phyloP scores from a whole-genome alignment of 1,140 invertebrate species.

The Patella vulgata region DNA sequence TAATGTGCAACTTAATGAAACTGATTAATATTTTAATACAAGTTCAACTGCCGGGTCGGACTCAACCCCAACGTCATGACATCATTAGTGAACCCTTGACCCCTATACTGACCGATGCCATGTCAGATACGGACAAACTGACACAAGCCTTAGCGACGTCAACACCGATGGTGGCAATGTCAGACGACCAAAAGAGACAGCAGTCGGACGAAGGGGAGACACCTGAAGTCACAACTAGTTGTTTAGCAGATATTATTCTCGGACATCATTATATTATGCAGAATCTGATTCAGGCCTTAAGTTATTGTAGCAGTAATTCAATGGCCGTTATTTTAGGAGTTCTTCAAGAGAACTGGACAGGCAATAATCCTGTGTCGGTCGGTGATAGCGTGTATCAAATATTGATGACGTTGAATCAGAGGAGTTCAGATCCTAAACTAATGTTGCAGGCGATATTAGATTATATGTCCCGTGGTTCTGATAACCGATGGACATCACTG shows the following conservation, averaged over 20 bases:
- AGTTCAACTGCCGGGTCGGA: slow-evolving; percentile 19
- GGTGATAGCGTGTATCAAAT: slow-evolving; percentile 87
- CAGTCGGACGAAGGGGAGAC: slow-evolving; percentile 55
- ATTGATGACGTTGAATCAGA: slow-evolving; percentile 77
- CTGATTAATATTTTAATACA: slow-evolving; percentile 70
- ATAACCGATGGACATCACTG: slow-evolving; percentile 28
- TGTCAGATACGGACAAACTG: slow-evolving; percentile 48
- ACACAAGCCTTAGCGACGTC: slow-evolving; percentile 43
- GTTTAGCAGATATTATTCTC: slow-evolving; percentile 60
- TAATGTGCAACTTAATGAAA: slow-evolving; percentile 78
- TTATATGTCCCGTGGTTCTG: slow-evolving; percentile 73
- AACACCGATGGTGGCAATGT: slow-evolving; percentile 32
- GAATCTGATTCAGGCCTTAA: slow-evolving; percentile 73
- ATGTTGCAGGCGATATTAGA: slow-evolving; percentile 80
- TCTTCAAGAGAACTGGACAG: slow-evolving; percentile 63
- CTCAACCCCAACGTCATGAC: slow-evolving; percentile 18
- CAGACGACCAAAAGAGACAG: slow-evolving; percentile 57
- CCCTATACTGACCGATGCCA: slow-evolving; percentile 34
- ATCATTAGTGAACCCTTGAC: slow-evolving; percentile 11
- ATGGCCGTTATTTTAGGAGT: slow-evolving; percentile 61
- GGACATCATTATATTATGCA: slow-evolving; percentile 77
- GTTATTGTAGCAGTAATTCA: slow-evolving; percentile 74
- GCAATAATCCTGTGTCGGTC: slow-evolving; percentile 72
- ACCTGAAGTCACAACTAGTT: slow-evolving; percentile 29
- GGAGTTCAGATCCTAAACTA: slow-evolving; percentile 77